Evolutionary conservation across 2,888 invertebrate species (phyloP), one percentile per base, ranked within the genome.

Genomic region (Drosophila rubida): DNA sequence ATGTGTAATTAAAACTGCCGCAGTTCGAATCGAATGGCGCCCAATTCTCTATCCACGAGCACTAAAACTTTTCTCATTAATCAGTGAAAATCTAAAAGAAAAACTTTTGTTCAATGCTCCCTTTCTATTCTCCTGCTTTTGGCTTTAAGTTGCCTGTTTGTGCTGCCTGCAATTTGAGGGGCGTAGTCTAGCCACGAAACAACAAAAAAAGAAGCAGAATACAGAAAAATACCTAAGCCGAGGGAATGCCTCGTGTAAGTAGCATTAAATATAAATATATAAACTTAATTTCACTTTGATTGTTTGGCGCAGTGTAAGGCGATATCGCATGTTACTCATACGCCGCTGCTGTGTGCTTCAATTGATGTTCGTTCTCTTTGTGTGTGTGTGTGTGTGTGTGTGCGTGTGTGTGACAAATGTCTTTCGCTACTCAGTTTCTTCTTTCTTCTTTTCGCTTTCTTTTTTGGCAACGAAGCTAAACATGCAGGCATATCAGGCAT

Each of bases 11-110:
- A 88, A 85, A 85, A 87, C 70, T 88, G 87, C 64, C 78, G 75
- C 78, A 77, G 81, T 69, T 87, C 69, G 46, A 69, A 68, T 67
- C 55, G 44, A 45, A 25, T 46, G 27, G 55, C 72, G 55, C 69
- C 67, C 61, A 62, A 67, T 79, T 64, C 78, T 57, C 60, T 63
- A 53, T 59, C 59, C 81, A 46, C 42, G 48, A 64, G 65, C 69
- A 86, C 87, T 74, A 74, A 79, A 89, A 87, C 88, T 87, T 87
- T 87, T 87, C 89, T 88, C 87, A 87, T 87, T 87, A 87, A 87
- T 87, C 87, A 89, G 87, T 73, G 77, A 88, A 85, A 85, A 85
- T 88, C 84, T 88, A 88, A 87, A 85, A 87, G 87, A 85, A 85
- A 84, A 87, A 85, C 79, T 85, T 84, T 85, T 87, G 79, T 88